Conservation (phyloP, 2,113 vertebrate genomes). For the Merops nubicus region DNA sequence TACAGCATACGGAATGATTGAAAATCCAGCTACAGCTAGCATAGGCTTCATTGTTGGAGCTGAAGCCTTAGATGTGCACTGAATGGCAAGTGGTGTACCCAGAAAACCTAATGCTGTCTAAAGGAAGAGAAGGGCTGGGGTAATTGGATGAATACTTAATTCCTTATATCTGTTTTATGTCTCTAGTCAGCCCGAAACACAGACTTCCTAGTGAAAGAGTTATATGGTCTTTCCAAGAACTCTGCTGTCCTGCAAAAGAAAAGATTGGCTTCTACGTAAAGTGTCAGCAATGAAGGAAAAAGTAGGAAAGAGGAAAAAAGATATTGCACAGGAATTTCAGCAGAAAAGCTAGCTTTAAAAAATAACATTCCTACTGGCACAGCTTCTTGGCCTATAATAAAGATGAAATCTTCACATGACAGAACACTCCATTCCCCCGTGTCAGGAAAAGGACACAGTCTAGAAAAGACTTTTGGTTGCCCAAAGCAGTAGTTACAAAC, state of each 20-base stretch:
- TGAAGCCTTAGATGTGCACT: slow-evolving; percentile 46
- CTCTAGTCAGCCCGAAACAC: slow-evolving; percentile 20
- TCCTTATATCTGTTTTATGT: slow-evolving; percentile 58
- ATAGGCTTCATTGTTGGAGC: slow-evolving; percentile 29
- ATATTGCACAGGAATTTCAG: not conserved
- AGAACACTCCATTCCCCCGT: not conserved
- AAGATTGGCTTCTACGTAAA: slow-evolving; percentile 24
- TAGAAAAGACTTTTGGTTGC: not conserved
- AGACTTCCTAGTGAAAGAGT: slow-evolving; percentile 39
- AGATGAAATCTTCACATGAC: not conserved
- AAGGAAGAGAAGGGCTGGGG: not conserved
- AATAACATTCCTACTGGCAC: not conserved
- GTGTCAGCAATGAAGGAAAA: not conserved
- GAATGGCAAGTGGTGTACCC: slow-evolving; percentile 54
- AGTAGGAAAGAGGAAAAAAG: not conserved
- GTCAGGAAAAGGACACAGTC: not conserved
- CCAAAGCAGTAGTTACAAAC: not conserved
- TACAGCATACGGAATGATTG: slow-evolving; percentile 37
- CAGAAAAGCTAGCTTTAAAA: not conserved
- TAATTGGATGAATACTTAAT: slow-evolving; percentile 56
- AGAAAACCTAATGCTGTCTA: slow-evolving; percentile 21
- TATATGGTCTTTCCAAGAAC: slow-evolving; percentile 53
- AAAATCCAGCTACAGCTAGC: slow-evolving; percentile 54
- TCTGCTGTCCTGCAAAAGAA: slow-evolving; percentile 1
- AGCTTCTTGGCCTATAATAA: slow-evolving; percentile 8